Percentiles rank a stretch among this genome's conserved stretches.
Conservation (phyloP, 2,797 vertebrate species). For the Gymnocypris eckloni region DNA sequence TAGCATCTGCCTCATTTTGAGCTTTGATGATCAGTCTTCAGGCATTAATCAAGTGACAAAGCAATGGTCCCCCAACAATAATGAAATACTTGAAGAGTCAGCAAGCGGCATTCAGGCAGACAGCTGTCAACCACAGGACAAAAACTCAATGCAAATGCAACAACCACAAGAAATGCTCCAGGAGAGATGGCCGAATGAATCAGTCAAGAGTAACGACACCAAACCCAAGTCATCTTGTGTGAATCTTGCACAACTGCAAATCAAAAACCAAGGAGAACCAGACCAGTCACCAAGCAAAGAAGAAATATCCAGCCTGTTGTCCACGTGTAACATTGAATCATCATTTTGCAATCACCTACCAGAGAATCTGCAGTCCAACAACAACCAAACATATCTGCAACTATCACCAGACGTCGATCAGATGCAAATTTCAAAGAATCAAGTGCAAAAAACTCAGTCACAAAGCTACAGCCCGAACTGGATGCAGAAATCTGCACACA, state of each 20-base stretch:
- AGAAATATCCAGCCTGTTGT: background rate
- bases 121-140: background rate
- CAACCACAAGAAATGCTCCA: conserved; percentile 8
- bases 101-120: background rate
- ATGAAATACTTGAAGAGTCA: background rate
- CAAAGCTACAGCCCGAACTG: background rate
- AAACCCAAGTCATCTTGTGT: background rate
- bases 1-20: conserved; percentile 76
- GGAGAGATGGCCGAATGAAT: background rate
- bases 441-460: background rate
- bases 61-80: conserved; percentile 35
- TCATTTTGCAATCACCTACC: background rate
- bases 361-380: background rate
- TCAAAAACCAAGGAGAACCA: background rate
- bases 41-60: conserved; percentile 61
- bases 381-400: background rate
- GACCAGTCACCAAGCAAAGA: conserved; percentile 5
- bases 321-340: background rate
- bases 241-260: conserved; percentile 17
- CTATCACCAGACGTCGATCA: conserved; percentile 22
- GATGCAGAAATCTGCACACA: background rate
- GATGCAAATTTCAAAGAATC: background rate
- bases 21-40: conserved; percentile 68
- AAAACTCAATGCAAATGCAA: conserved; percentile 49
- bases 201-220: conserved; percentile 1